A percentile compares a stretch with the other conserved stretches of the same genome.
phyloP scores from a whole-genome alignment of 2,113 vertebrate species.

The Lamprotornis superbus region DNA sequence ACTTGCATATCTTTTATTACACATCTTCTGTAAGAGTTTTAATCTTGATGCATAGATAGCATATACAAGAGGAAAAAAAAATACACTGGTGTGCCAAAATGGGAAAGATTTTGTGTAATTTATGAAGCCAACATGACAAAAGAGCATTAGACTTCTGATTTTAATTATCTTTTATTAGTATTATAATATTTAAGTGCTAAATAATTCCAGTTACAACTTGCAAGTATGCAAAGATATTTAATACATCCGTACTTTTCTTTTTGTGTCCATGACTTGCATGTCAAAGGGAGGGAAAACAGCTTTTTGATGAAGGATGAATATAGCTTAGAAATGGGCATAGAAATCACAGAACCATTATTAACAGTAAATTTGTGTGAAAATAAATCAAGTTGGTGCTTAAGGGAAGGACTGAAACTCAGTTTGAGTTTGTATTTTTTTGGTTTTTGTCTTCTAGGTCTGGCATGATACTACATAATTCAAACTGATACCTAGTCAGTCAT shows the following conservation, averaged over 20 bases:
- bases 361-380: background rate
- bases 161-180: background rate
- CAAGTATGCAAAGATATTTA: background rate
- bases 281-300: background rate
- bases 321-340: background rate
- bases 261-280: background rate
- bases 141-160: background rate
- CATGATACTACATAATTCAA: background rate
- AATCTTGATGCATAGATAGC: background rate
- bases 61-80: background rate
- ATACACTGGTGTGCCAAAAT: background rate
- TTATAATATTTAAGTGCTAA: background rate
- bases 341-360: background rate
- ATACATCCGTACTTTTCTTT: background rate
- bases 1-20: background rate
- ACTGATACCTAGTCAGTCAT: background rate
- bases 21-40: background rate
- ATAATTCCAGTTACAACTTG: background rate
- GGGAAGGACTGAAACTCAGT: background rate
- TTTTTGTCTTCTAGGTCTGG: background rate
- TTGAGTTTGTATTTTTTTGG: background rate
- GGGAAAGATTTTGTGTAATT: background rate
- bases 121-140: background rate
- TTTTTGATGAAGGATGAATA: background rate
- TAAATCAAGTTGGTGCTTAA: background rate